A percentile compares a stretch with the other conserved stretches of the same genome.
Evolutionary conservation across 2,888 invertebrate genomes (phyloP).

Genomic region (Xestia rhomboidea): DNA sequence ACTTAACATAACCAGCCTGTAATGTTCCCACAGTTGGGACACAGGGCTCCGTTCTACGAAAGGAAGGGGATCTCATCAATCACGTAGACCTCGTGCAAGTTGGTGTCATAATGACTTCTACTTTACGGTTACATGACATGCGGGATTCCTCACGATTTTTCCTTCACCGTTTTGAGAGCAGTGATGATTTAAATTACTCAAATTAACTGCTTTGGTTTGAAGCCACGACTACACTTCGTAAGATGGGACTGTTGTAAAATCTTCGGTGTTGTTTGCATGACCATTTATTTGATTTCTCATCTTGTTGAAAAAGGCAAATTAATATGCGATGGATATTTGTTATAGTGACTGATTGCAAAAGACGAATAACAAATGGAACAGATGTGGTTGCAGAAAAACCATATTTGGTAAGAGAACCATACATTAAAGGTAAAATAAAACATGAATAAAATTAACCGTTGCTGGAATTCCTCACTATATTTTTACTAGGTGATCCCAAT

Average conservation of each 20-base stretch:
- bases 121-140: neutral
- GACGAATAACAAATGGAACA: constrained; percentile 58
- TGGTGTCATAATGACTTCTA: neutral
- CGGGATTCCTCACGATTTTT: neutral
- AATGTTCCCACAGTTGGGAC: neutral
- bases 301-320: neutral
- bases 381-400: neutral
- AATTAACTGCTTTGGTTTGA: neutral
- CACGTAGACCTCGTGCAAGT: neutral
- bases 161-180: neutral
- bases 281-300: neutral
- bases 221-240: neutral
- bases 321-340: constrained; percentile 9
- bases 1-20: neutral
- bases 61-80: neutral
- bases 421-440: neutral
- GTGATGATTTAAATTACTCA: neutral
- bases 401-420: constrained; percentile 40
- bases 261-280: neutral
- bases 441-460: neutral
- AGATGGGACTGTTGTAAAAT: neutral
- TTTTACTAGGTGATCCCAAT: neutral
- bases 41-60: neutral
- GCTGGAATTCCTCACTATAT: neutral
- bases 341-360: constrained; percentile 30